phyloP scores from a whole-genome alignment of 2,113 vertebrate species.

The Cettia cetti region DNA sequence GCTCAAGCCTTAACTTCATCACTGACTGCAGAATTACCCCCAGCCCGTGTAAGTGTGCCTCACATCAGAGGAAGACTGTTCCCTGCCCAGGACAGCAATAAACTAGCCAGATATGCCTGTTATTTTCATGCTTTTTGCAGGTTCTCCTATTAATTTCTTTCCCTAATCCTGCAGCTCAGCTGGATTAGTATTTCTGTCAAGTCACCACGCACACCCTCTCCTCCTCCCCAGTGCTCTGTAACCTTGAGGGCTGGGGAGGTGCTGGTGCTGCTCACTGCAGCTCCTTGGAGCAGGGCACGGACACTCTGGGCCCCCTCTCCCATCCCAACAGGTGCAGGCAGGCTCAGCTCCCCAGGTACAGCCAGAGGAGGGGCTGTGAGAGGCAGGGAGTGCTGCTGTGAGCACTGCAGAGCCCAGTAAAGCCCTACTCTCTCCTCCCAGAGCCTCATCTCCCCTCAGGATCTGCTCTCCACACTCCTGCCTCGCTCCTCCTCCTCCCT shows the following conservation, averaged over 20 bases:
- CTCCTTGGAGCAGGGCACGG: not conserved
- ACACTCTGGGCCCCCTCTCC: not conserved
- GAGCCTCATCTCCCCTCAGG: not conserved
- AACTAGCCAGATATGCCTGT: not conserved
- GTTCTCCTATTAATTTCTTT: not conserved
- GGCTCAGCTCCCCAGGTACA: not conserved
- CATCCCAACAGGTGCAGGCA: not conserved
- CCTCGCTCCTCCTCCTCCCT: not conserved
- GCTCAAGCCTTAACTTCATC: not conserved
- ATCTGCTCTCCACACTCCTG: not conserved
- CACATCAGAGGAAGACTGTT: not conserved
- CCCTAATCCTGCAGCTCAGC: not conserved
- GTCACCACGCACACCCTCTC: not conserved
- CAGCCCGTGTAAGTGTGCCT: not conserved
- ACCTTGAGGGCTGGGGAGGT: constrained; percentile 26
- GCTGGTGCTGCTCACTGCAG: not conserved
- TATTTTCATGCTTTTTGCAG: not conserved
- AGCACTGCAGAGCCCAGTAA: not conserved
- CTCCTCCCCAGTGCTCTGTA: not conserved
- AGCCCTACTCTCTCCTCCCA: not conserved
- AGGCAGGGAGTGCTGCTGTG: not conserved
- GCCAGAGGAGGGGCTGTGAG: not conserved
- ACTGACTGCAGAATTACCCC: not conserved
- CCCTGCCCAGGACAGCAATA: not conserved
- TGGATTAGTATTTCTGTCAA: constrained; percentile 38